Evolutionary conservation across 2,113 vertebrate genomes (phyloP).

Genomic region (Sclerurus mexicanus): DNA sequence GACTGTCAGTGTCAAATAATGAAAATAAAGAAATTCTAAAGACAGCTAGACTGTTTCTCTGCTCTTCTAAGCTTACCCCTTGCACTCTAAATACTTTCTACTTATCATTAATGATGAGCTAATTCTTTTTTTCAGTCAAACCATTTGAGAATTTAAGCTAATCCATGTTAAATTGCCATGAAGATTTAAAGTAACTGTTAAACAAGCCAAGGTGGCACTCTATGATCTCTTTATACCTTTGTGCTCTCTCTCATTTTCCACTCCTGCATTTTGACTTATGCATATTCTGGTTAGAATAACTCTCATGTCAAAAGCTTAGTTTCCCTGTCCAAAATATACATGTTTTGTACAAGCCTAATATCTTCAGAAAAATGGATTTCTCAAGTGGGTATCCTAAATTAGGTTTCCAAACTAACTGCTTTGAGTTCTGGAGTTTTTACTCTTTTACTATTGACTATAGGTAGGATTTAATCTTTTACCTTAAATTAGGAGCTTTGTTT

Average conservation of each 20-base stretch:
- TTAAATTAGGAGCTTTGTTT: background rate
- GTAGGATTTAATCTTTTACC: background rate
- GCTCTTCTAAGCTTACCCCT: background rate
- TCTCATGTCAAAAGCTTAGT: background rate
- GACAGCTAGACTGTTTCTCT: background rate
- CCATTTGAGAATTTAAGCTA: background rate
- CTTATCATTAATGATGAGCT: background rate
- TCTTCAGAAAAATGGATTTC: background rate
- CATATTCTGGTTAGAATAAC: background rate
- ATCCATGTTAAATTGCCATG: background rate
- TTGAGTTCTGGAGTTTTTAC: background rate
- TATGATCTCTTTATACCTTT: background rate
- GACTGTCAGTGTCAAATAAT: background rate
- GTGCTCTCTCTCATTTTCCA: background rate
- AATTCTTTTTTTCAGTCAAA: background rate
- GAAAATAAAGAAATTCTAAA: background rate
- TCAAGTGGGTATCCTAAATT: background rate
- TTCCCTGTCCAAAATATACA: background rate
- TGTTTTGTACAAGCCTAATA: rapidly evolving
- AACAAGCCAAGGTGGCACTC: background rate
- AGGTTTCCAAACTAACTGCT: background rate
- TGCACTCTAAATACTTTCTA: background rate
- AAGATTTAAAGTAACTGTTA: background rate
- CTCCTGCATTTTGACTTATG: background rate
- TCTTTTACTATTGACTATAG: background rate